Conservation (phyloP, 23 tunicate genomes). For the Phallusia fumigata region DNA sequence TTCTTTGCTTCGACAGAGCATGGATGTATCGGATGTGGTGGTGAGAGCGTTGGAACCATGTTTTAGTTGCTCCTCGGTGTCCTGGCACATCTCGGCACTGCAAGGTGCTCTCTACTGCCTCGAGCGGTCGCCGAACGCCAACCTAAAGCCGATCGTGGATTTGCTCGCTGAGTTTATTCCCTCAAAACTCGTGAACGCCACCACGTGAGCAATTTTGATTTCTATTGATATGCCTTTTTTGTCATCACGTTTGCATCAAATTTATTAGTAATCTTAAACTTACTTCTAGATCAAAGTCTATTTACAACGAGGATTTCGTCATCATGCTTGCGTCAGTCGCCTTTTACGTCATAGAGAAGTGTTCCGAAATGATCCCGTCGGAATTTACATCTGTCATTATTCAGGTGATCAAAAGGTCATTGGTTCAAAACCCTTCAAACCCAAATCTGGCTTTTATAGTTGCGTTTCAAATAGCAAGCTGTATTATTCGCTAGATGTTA, state of each 20-base stretch:
- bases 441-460: too few species aligned
- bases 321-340: constrained; percentile 43
- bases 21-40: background rate
- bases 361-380: constrained; percentile 45
- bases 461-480: too few species aligned
- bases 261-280: too few species aligned
- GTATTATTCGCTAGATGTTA: too few species aligned
- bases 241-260: too few species aligned
- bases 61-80: constrained; percentile 38
- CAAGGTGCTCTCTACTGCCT: constrained; percentile 69
- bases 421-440: too few species aligned
- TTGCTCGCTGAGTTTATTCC: constrained; percentile 33
- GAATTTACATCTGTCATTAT: constrained; percentile 50
- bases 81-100: constrained; percentile 57
- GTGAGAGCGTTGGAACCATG: constrained; percentile 32
- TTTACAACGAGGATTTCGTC: constrained; percentile 49
- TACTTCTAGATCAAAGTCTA: constrained; percentile 35
- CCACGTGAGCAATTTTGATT: constrained; percentile 28
- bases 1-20: background rate
- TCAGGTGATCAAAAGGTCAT: too few species aligned
- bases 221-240: background rate
- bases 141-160: constrained; percentile 37
- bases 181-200: constrained; percentile 28
- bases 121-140: constrained; percentile 55
- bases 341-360: constrained; percentile 41